Evolutionary conservation across 2,797 vertebrate species (phyloP).

Genomic region (Pygocentrus nattereri): DNA sequence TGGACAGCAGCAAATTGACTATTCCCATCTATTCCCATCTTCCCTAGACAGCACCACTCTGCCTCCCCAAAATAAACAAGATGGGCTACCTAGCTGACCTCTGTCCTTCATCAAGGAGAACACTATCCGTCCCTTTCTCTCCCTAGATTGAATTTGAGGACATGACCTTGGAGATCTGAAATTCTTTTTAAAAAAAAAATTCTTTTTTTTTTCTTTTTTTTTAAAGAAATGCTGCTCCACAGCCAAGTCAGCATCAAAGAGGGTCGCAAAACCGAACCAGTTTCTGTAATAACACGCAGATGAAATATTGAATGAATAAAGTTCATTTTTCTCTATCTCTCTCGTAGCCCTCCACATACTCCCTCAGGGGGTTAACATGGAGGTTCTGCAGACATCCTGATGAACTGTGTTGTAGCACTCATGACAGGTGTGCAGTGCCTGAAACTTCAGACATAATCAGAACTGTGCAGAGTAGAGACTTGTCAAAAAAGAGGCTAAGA

Average conservation of each 20-base stretch:
- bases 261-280: not conserved
- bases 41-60: not conserved
- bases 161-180: not conserved
- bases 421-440: constrained; percentile 26
- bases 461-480: constrained; percentile 34
- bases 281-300: constrained; percentile 5
- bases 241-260: not conserved
- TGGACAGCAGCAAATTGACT: constrained; percentile 24
- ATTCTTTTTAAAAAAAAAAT: not conserved
- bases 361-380: constrained; percentile 40
- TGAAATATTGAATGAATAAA: constrained; percentile 44
- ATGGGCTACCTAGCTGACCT: constrained; percentile 22
- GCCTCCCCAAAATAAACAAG: constrained; percentile 16
- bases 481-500: constrained; percentile 25
- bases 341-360: constrained; percentile 1
- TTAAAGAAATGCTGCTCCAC: not conserved
- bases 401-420: constrained; percentile 41
- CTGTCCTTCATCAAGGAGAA: constrained; percentile 22
- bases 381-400: constrained; percentile 28
- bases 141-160: not conserved
- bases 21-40: not conserved
- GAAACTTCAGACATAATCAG: constrained; percentile 18
- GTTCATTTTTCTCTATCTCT: constrained; percentile 25
- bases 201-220: not conserved
- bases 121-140: not conserved